Conservation (phyloP, 2,888 invertebrate species). For the Cataglyphis cursor region DNA sequence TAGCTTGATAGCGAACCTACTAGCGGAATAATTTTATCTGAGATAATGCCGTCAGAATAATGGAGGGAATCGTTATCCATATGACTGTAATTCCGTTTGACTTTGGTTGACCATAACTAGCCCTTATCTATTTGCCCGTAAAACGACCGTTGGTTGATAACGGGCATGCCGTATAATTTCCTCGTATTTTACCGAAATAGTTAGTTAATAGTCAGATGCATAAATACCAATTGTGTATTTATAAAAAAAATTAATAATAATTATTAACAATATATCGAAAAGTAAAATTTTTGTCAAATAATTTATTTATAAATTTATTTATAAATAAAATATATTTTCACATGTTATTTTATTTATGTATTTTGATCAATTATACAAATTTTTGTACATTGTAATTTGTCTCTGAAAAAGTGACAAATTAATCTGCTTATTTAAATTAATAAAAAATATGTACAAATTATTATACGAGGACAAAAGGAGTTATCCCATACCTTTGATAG, state of each 20-base stretch:
- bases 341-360: neutral
- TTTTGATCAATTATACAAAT: neutral
- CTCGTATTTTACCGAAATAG: neutral
- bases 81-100: conserved; percentile 28
- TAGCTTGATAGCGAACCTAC: neutral
- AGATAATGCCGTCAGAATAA: conserved; percentile 18
- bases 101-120: conserved; percentile 38
- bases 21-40: conserved; percentile 14
- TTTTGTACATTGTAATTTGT: neutral
- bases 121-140: conserved; percentile 42
- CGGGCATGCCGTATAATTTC: neutral
- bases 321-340: too few species aligned
- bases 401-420: neutral
- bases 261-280: neutral
- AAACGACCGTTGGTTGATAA: conserved; percentile 27
- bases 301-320: neutral
- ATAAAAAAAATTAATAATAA: neutral
- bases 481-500: neutral
- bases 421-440: neutral
- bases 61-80: neutral
- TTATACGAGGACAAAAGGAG: neutral
- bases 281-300: neutral
- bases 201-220: conserved; percentile 16
- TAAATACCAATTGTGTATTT: conserved; percentile 1
- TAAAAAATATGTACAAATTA: neutral